Conservation (phyloP, 2,113 vertebrate species). For the Corydoras sp. region DNA sequence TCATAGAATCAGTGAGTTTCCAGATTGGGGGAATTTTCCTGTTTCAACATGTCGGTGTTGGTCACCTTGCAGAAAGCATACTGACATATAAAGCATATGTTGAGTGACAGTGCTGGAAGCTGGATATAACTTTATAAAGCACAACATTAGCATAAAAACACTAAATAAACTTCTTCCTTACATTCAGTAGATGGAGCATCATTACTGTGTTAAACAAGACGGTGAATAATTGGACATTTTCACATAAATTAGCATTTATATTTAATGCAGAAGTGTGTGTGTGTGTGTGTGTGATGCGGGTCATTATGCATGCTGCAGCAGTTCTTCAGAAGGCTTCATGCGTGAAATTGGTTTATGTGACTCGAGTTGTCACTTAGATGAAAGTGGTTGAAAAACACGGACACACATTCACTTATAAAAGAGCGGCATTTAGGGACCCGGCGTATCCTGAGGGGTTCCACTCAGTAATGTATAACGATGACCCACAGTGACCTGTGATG, state of each 20-base stretch:
- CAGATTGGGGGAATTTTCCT: too few relatives aligned
- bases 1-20: too few relatives aligned
- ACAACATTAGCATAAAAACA: too few relatives aligned
- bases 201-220: too few relatives aligned
- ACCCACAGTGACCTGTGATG: conserved; percentile 2
- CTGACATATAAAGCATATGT: background rate
- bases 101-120: background rate
- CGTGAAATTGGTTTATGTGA: conserved; percentile 47
- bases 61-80: background rate
- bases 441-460: background rate
- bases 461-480: background rate
- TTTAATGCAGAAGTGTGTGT: background rate
- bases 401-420: conserved; percentile 15
- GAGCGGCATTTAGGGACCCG: background rate
- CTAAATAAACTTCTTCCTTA: too few relatives aligned
- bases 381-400: conserved; percentile 22
- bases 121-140: too few relatives aligned
- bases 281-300: background rate
- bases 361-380: conserved; percentile 34
- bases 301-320: conserved; percentile 34
- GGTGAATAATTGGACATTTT: conserved; percentile 1
- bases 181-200: background rate
- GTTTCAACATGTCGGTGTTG: background rate
- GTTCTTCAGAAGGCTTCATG: conserved; percentile 35
- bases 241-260: background rate